These are phyloP conservation scores for Euura saliciscinereae DNA, from an alignment of 1,140 invertebrate species.

Conservation along the genomic window DNA sequence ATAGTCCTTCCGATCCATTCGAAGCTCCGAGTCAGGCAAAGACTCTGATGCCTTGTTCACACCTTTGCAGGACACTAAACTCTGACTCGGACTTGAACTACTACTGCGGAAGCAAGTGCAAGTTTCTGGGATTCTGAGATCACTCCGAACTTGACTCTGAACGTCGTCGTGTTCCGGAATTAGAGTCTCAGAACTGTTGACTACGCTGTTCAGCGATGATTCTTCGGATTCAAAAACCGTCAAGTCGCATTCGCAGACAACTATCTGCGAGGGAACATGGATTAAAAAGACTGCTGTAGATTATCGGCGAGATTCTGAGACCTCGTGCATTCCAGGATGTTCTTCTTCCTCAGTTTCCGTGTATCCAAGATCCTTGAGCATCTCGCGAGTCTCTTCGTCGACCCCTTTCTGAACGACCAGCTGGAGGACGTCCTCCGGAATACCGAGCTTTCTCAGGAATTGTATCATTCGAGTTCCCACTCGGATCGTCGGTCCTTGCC, in stretches of 20 bases:
- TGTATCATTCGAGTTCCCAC: slow-evolving; percentile 17
- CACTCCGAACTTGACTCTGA: background rate
- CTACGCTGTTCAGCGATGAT: background rate
- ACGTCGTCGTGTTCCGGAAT: background rate
- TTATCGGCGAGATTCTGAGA: background rate
- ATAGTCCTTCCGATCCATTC: slow-evolving; percentile 28
- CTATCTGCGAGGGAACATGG: background rate
- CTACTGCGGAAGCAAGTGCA: background rate
- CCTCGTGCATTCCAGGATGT: slow-evolving; percentile 10
- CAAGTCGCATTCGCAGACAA: slow-evolving; percentile 9
- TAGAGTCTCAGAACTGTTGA: background rate
- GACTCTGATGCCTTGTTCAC: background rate
- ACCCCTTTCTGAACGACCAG: slow-evolving; percentile 28
- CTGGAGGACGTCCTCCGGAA: slow-evolving; percentile 23
- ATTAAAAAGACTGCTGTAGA: too few relatives aligned
- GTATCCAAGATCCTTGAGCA: slow-evolving; percentile 30
- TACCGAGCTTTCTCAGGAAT: slow-evolving; percentile 27
- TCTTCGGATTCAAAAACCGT: slow-evolving; percentile 7
- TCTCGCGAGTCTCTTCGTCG: slow-evolving; percentile 26
- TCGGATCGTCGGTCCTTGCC: slow-evolving; percentile 19
- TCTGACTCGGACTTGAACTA: background rate
- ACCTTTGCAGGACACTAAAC: background rate
- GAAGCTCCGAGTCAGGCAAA: background rate
- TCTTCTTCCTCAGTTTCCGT: slow-evolving; percentile 17
- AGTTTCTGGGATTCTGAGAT: background rate